Evolutionary conservation across 2,888 invertebrate genomes (phyloP).

Genomic region (Timema cristinae): DNA sequence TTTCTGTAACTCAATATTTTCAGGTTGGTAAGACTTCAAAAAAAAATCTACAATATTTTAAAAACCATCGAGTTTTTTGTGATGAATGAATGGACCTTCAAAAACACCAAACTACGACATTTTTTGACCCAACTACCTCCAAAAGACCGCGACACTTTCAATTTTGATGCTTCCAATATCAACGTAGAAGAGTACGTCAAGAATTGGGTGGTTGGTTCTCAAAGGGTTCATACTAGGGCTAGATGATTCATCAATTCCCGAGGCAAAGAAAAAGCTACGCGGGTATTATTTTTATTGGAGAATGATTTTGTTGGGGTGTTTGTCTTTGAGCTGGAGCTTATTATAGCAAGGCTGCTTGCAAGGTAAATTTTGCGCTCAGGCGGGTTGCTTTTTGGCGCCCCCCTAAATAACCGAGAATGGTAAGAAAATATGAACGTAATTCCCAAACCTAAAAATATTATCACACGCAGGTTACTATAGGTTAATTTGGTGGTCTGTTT

Average conservation of each 20-base stretch:
- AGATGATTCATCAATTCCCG: constrained; percentile 41
- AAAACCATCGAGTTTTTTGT: constrained; percentile 49
- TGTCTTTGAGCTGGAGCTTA: too few relatives aligned
- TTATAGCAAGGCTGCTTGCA: too few relatives aligned
- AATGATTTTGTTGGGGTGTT: too few relatives aligned
- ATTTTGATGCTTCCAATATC: constrained; percentile 44
- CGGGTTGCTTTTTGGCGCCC: too few relatives aligned
- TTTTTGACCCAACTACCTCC: constrained; percentile 38
- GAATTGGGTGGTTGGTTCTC: constrained; percentile 48
- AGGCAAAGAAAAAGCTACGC: constrained; percentile 36
- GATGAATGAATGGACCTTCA: constrained; percentile 47
- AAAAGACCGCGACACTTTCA: constrained; percentile 42
- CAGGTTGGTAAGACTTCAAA: constrained; percentile 49
- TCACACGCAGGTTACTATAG: too few relatives aligned
- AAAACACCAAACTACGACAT: constrained; percentile 39
- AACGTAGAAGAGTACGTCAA: constrained; percentile 43
- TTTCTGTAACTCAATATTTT: constrained; percentile 14
- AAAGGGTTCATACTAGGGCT: constrained; percentile 48
- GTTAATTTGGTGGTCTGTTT: too few relatives aligned
- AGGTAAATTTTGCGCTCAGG: too few relatives aligned
- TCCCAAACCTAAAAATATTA: too few relatives aligned
- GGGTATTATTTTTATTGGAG: neutral
- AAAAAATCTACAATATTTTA: constrained; percentile 46
- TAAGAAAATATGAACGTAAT: too few relatives aligned
- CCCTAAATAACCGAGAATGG: too few relatives aligned